These are phyloP conservation scores for Pollenia angustigena DNA, from an alignment of 2,888 invertebrate species.

Conservation along the genomic window DNA sequence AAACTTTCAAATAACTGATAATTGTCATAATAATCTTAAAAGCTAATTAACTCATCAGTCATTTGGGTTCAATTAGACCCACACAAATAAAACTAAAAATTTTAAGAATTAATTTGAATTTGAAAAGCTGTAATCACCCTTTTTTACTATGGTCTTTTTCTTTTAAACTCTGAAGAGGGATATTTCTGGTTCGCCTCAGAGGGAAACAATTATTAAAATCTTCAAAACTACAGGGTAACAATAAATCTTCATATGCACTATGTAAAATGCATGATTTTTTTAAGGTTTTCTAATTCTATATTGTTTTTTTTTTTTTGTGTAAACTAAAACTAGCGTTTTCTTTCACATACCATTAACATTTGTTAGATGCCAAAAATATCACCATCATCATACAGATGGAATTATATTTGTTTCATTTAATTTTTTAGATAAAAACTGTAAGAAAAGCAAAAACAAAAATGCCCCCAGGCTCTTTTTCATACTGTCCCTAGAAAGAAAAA, in stretches of 20 bases:
- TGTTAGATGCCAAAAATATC: slow-evolving; percentile 44
- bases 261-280: neutral
- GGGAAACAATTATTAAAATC: neutral
- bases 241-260: neutral
- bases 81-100: too few species aligned
- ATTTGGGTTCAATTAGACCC: too few species aligned
- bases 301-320: slow-evolving; percentile 2
- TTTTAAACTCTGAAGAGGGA: too few species aligned
- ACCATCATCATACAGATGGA: slow-evolving; percentile 20
- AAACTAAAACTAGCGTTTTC: slow-evolving; percentile 3
- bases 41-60: too few species aligned
- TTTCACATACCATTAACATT: neutral
- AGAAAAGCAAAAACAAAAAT: neutral
- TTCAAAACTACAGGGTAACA: neutral
- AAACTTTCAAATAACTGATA: too few species aligned
- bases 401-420: slow-evolving; percentile 9
- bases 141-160: too few species aligned
- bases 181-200: too few species aligned
- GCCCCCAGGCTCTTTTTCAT: slow-evolving; percentile 6
- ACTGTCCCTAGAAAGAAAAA: neutral
- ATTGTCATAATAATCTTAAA: too few species aligned
- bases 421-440: slow-evolving; percentile 11
- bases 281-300: neutral
- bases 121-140: too few species aligned
- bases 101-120: too few species aligned